Evolutionary conservation across 2,888 invertebrate genomes (phyloP), one percentile per base, ranked within the genome.

Genomic region (Serripes groenlandicus): DNA sequence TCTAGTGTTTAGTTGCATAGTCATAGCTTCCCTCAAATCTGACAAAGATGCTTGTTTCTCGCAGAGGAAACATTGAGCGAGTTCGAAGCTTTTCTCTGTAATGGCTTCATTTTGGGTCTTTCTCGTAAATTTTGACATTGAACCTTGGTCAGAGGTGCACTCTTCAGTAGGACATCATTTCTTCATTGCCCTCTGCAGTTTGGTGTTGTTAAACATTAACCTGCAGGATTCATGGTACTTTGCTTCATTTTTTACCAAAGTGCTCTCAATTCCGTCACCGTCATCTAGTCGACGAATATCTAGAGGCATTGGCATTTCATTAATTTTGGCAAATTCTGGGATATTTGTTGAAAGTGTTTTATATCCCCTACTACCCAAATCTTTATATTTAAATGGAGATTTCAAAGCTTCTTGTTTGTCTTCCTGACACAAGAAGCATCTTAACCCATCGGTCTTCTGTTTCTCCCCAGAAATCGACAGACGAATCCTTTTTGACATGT

Each of bases 201-300:
- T 87, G 15, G 80, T 73, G 71, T 87, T 84, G 71, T 77, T 84
- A 42, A 81, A 84, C 70, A 74, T 28, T 21, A 77, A 34, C 32
- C 78, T 26, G 64, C 79, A 85, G 58, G 64, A 76, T 62, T 80
- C 60, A 58, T 87, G 88, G 30, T 88, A 87, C 32, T 85, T 73
- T 69, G 88, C 85, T 18, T 79, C 34, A 18, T 78, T 85, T 15
- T 56, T 56, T 69, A 71, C 69, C 76, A 85, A n/a, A n/a, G 85
- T 84, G 64, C 56, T 64, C 74, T 84, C 86, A 62, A 86, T 83
- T 18, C 86, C 81, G 78, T 49, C 72, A 58, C 85, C 83, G 54
- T 89, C 81, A 71, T 84, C 79, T 72, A 87, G 68, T 64, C 86
- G 74, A 18, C 23, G 30, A 21, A 77, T 70, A 64, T 87, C 74